Evolutionary conservation across 2,797 vertebrate species (phyloP).

Genomic region (Halcyon leucocephala): DNA sequence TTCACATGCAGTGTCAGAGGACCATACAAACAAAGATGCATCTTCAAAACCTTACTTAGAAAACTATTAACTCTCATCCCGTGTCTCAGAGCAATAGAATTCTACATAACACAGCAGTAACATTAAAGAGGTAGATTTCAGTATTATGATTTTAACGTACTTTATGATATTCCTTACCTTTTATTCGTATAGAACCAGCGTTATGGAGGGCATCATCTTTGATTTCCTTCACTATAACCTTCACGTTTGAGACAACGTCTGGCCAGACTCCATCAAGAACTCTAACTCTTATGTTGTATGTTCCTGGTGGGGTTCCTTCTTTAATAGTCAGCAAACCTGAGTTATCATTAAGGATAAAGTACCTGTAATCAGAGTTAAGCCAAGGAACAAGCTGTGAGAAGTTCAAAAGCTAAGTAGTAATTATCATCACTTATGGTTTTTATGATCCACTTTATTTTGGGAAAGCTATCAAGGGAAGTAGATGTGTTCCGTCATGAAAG

Average conservation of each 20-base stretch:
- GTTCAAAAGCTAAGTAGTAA: background rate
- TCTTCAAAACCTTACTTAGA: background rate
- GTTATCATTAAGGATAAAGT: constrained; percentile 86
- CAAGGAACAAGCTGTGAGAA: constrained; percentile 46
- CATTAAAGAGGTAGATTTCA: background rate
- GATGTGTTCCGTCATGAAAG: background rate
- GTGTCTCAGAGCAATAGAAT: background rate
- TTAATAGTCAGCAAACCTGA: constrained; percentile 86
- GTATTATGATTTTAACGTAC: accelerated
- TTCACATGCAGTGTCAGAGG: background rate
- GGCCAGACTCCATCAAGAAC: constrained; percentile 89
- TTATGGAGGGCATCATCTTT: constrained; percentile 81
- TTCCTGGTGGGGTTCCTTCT: constrained; percentile 83
- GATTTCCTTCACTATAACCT: constrained; percentile 84
- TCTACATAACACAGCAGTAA: background rate
- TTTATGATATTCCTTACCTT: constrained; percentile 74
- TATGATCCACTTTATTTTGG: background rate
- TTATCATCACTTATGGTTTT: background rate
- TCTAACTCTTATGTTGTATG: constrained; percentile 84
- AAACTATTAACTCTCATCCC: background rate
- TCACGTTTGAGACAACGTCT: constrained; percentile 85
- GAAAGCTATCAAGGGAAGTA: background rate
- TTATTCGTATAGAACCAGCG: constrained; percentile 84
- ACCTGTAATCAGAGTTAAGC: constrained; percentile 76
- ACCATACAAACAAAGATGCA: background rate